Conservation (phyloP, 2,797 vertebrate species). For the Cebuella pygmaea region DNA sequence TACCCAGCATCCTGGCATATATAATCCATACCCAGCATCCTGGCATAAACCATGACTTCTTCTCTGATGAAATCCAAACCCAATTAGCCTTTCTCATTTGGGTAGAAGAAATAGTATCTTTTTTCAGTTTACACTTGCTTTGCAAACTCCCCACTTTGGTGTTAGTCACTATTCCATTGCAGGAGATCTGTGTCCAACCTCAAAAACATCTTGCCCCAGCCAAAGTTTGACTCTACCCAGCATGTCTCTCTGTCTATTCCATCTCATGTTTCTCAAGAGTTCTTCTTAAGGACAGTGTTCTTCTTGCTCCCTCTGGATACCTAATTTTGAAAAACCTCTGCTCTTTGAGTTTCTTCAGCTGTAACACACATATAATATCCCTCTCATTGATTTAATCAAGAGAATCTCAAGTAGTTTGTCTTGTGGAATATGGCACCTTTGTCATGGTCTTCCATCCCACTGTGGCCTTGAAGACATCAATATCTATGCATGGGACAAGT, state of each 20-base stretch:
- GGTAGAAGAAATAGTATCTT: neutral
- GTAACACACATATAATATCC: neutral
- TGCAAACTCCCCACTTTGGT: neutral
- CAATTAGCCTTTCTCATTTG: neutral
- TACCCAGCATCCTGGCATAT: neutral
- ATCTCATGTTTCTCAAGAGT: neutral
- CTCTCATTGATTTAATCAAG: neutral
- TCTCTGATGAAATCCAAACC: neutral
- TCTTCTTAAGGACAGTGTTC: neutral
- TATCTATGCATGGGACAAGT: neutral
- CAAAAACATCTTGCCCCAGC: neutral
- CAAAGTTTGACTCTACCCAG: neutral
- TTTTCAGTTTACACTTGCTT: neutral
- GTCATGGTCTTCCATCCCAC: neutral
- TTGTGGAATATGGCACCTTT: neutral
- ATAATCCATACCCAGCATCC: neutral
- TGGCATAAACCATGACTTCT: neutral
- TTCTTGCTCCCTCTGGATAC: neutral
- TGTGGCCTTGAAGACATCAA: neutral
- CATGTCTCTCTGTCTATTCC: neutral
- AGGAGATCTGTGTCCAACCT: neutral
- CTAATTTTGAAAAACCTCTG: neutral
- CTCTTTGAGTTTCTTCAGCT: neutral
- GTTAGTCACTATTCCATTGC: neutral
- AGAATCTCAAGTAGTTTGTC: neutral